Percentiles rank a stretch among this genome's conserved stretches.
Conservation (phyloP, 2,113 vertebrate genomes). For the Aleadryas rufinucha region DNA sequence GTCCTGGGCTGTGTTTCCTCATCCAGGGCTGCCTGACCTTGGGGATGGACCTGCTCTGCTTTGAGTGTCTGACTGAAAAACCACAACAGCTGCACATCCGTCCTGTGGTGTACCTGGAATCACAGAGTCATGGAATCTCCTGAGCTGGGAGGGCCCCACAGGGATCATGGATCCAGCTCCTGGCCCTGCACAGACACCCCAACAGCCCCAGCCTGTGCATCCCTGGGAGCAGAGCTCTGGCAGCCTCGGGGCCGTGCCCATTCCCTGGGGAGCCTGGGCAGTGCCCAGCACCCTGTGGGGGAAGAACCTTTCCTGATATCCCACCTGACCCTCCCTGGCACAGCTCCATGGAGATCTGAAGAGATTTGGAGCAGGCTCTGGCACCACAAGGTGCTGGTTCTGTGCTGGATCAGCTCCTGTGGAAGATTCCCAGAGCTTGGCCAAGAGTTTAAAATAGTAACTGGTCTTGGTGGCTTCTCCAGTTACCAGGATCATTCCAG, state of each 20-base stretch:
- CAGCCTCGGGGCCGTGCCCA: neutral
- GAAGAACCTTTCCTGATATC: rapidly evolving
- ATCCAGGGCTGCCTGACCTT: neutral
- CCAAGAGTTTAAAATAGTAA: conserved; percentile 10
- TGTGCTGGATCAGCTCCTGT: neutral
- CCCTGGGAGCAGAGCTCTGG: neutral
- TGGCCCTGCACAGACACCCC: neutral
- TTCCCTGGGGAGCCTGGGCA: neutral
- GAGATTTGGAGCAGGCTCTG: neutral
- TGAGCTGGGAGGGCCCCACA: neutral
- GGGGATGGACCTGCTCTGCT: rapidly evolving
- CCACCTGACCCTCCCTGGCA: rapidly evolving
- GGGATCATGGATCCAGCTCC: neutral
- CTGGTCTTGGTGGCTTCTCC: neutral
- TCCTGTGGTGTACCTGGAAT: neutral
- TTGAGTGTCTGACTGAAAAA: neutral
- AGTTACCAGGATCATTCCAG: neutral
- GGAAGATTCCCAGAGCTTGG: neutral
- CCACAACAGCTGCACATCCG: rapidly evolving
- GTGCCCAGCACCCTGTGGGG: neutral
- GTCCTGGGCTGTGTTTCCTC: neutral
- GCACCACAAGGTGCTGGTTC: rapidly evolving
- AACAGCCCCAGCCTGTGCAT: neutral
- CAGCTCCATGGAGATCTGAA: neutral
- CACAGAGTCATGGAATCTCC: rapidly evolving